A percentile compares a stretch with the other conserved stretches of the same genome.
Conservation (phyloP, 2,113 vertebrate genomes). For the Merops nubicus region DNA sequence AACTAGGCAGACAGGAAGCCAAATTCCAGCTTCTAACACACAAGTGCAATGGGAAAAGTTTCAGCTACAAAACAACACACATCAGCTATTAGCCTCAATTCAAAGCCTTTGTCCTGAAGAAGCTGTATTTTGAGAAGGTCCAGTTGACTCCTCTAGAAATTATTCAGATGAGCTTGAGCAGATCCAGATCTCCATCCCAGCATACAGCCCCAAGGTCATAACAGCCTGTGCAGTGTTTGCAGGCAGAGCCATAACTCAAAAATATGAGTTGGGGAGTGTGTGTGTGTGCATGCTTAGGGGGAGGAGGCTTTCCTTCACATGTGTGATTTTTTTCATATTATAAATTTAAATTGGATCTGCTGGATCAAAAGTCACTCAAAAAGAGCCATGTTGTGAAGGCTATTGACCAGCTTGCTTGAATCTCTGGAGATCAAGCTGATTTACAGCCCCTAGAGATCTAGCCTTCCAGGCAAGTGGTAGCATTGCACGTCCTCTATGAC, state of each 20-base stretch:
- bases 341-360: background rate
- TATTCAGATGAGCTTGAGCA: slow-evolving; percentile 59
- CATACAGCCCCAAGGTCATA: background rate
- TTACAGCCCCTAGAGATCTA: background rate
- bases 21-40: slow-evolving; percentile 61
- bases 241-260: slow-evolving; percentile 56
- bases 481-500: background rate
- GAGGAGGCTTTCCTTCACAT: slow-evolving; percentile 3
- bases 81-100: slow-evolving; percentile 52
- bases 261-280: slow-evolving; percentile 9
- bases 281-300: background rate
- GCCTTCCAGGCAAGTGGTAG: slow-evolving; percentile 1
- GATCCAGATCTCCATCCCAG: slow-evolving; percentile 46
- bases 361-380: slow-evolving; percentile 14
- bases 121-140: slow-evolving; percentile 57
- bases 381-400: background rate
- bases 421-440: slow-evolving; percentile 7
- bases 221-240: slow-evolving; percentile 41
- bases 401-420: background rate
- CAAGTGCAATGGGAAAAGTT: slow-evolving; percentile 64
- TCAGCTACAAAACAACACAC: slow-evolving; percentile 55
- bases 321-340: background rate
- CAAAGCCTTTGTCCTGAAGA: slow-evolving; percentile 37
- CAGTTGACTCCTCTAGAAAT: slow-evolving; percentile 61
- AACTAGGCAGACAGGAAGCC: slow-evolving; percentile 73